A percentile compares a stretch with the other conserved stretches of the same genome.
These are phyloP conservation scores for Hemibagrus wyckioides DNA, from an alignment of 2,113 vertebrate species.

Conservation along the genomic window DNA sequence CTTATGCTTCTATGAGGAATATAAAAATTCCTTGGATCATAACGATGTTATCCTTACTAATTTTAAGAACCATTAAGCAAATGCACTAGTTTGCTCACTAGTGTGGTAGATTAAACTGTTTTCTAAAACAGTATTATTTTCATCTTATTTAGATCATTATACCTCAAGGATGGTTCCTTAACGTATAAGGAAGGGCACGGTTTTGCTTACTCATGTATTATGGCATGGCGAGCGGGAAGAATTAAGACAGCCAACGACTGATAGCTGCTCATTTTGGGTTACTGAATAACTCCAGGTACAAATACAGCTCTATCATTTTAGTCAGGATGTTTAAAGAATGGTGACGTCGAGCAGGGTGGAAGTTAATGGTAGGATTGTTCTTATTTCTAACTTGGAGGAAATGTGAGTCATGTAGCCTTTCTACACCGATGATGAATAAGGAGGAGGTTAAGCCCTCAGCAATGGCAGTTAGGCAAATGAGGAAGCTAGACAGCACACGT, in stretches of 20 bases:
- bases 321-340: constrained; percentile 56
- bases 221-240: constrained; percentile 42
- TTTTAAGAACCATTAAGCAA: background rate
- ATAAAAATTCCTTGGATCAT: background rate
- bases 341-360: background rate
- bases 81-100: background rate
- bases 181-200: constrained; percentile 6
- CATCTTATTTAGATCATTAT: background rate
- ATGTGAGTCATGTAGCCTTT: background rate
- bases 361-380: background rate
- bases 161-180: background rate
- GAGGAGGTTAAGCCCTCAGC: background rate
- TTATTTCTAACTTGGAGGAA: background rate
- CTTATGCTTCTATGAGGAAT: background rate
- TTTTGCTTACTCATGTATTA: constrained; percentile 41
- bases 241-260: constrained; percentile 32
- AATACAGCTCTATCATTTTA: constrained; percentile 60
- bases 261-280: constrained; percentile 52
- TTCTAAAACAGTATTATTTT: background rate
- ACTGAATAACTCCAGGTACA: constrained; percentile 65
- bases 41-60: too few species aligned
- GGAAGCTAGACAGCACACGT: constrained; percentile 31
- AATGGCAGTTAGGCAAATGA: constrained; percentile 35
- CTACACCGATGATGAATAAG: background rate
- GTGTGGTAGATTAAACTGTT: background rate